Evolutionary conservation across 2,113 vertebrate species (phyloP).

Genomic region (Oenanthe melanoleuca): DNA sequence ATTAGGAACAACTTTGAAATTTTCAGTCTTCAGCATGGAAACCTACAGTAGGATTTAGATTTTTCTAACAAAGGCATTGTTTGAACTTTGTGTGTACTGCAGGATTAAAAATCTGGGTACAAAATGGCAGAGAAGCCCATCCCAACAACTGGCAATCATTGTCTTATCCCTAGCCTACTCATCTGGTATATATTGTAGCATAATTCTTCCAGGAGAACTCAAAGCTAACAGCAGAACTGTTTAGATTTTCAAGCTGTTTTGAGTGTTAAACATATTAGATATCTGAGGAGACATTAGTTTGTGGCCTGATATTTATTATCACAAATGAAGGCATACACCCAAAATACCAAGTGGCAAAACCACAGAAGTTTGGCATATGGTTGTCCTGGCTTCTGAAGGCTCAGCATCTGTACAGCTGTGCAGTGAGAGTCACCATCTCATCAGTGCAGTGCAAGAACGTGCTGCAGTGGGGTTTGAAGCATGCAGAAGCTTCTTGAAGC

Average conservation of each 20-base stretch:
- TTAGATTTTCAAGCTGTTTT: constrained; percentile 50
- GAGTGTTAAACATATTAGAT: constrained; percentile 15
- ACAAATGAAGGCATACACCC: constrained; percentile 20
- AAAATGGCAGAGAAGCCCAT: background rate
- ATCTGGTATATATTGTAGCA: constrained; percentile 15
- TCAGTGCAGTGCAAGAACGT: background rate
- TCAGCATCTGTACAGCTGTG: background rate
- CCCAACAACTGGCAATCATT: background rate
- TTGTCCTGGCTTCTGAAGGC: background rate
- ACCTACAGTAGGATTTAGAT: background rate
- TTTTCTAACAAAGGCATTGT: background rate
- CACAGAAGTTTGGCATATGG: constrained; percentile 8
- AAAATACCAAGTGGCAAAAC: constrained; percentile 30
- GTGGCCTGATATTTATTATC: constrained; percentile 56
- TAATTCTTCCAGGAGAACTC: constrained; percentile 6
- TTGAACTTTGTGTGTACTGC: background rate
- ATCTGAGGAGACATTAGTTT: constrained; percentile 26
- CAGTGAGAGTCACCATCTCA: background rate
- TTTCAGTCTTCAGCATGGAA: background rate
- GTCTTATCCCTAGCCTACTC: background rate
- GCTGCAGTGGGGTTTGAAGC: background rate
- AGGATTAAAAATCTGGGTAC: background rate
- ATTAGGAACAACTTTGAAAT: background rate
- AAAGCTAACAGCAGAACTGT: constrained; percentile 26
- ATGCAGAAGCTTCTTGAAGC: background rate